These are phyloP conservation scores for Vanessa atalanta DNA, from an alignment of 1,140 invertebrate species.

Conservation along the genomic window DNA sequence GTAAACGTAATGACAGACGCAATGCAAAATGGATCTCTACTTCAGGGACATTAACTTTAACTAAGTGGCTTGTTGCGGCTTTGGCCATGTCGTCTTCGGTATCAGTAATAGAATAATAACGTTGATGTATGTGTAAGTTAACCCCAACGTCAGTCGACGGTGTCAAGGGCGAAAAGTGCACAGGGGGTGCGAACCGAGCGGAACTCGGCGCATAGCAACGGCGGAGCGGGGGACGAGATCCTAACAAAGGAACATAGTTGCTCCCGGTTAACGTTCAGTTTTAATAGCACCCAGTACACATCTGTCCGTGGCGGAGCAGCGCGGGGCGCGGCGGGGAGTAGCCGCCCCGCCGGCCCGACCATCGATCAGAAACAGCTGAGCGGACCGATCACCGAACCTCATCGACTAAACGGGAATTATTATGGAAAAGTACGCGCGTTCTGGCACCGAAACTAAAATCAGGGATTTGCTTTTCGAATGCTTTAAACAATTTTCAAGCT, in stretches of 20 bases:
- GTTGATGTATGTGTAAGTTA: conserved; percentile 21
- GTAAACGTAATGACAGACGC: too few relatives aligned
- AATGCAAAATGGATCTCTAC: too few relatives aligned
- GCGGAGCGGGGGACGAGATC: conserved; percentile 6
- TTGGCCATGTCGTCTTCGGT: not conserved
- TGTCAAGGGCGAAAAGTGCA: conserved; percentile 35
- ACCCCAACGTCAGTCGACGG: conserved; percentile 24
- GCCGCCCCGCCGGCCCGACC: not conserved
- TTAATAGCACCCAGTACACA: conserved; percentile 20
- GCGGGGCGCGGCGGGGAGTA: not conserved
- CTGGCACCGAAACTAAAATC: not conserved
- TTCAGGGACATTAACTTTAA: not conserved
- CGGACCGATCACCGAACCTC: not conserved
- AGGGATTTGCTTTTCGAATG: not conserved
- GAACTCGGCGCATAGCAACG: conserved; percentile 28
- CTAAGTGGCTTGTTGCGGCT: not conserved
- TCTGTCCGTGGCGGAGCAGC: not conserved
- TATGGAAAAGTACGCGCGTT: not conserved
- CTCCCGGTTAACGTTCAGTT: conserved; percentile 28
- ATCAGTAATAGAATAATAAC: conserved; percentile 8
- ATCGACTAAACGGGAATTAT: not conserved
- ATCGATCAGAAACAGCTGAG: conserved; percentile 47
- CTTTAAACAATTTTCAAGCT: not conserved
- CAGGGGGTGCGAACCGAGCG: conserved; percentile 1
- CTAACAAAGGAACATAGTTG: conserved; percentile 33